phyloP scores from a whole-genome alignment of 2,888 invertebrate genomes.

The Diaprepes abbreviatus region DNA sequence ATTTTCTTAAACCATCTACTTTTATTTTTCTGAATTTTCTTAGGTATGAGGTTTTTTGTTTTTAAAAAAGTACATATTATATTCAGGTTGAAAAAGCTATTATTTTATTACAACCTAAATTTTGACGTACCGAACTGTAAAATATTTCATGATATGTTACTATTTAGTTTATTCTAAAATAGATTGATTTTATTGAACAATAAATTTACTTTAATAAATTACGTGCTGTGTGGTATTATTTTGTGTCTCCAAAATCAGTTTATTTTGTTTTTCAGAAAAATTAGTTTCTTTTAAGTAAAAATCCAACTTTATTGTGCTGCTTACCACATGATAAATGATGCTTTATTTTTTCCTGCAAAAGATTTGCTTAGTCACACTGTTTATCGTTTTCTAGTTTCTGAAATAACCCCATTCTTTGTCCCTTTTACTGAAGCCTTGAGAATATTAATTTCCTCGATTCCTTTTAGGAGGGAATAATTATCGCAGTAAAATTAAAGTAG shows the following conservation, averaged over 20 bases:
- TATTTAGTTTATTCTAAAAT: no score
- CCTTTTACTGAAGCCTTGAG: not conserved
- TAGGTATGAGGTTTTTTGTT: no score
- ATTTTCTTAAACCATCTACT: no score
- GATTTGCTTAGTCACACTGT: conserved; percentile 5
- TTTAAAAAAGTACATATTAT: no score
- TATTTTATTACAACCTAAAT: no score
- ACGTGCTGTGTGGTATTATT: not conserved
- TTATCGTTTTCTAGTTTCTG: conserved; percentile 8
- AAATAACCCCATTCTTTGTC: not conserved
- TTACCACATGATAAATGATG: not conserved
- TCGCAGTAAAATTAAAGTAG: no score
- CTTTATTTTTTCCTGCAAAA: conserved; percentile 1
- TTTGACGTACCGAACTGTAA: no score
- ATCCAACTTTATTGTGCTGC: not conserved
- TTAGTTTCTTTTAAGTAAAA: conserved; percentile 4
- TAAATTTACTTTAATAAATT: not conserved
- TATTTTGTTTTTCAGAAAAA: not conserved
- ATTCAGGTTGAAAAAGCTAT: no score
- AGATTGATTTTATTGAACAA: not conserved
- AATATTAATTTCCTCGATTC: not conserved
- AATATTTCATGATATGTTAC: no score
- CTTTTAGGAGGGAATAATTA: no score
- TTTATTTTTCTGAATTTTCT: no score
- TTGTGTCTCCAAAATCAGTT: not conserved